Percentiles rank a stretch among this genome's conserved stretches.
phyloP scores from a whole-genome alignment of 1,140 invertebrate species.

The Propsilocerus akamusi region DNA sequence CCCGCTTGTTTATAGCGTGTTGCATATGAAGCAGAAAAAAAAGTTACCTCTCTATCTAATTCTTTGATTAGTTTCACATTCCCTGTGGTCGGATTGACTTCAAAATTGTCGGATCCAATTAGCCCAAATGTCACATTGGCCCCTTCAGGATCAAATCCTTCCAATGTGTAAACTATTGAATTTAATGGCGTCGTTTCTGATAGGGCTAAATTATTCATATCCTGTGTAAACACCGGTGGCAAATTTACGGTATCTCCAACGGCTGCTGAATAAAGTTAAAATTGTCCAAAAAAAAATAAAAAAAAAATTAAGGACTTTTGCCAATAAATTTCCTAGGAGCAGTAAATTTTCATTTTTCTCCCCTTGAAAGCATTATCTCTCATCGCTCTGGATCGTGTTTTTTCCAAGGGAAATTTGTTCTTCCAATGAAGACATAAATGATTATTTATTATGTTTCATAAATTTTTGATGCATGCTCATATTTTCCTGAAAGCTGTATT shows the following conservation, averaged over 20 bases:
- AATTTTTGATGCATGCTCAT: too few species aligned
- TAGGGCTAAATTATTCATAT: conserved; percentile 53
- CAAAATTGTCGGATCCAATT: conserved; percentile 59
- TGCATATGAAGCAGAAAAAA: not conserved
- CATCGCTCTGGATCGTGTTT: too few species aligned
- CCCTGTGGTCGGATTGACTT: conserved; percentile 55
- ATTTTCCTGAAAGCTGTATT: too few species aligned
- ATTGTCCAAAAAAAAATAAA: too few species aligned
- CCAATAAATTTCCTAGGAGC: too few species aligned
- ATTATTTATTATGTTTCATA: too few species aligned
- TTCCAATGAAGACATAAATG: too few species aligned
- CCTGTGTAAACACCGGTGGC: conserved; percentile 45
- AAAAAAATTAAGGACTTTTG: too few species aligned
- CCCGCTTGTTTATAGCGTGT: not conserved
- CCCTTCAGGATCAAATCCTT: conserved; percentile 63
- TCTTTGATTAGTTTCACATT: conserved; percentile 56
- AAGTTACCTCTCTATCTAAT: conserved; percentile 64
- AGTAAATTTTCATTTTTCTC: too few species aligned
- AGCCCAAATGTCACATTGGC: conserved; percentile 47
- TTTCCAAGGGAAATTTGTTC: too few species aligned
- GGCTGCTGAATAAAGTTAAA: not conserved
- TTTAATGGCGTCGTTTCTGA: conserved; percentile 61
- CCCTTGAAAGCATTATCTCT: too few species aligned
- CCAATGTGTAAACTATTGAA: conserved; percentile 49
- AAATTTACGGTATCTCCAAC: conserved; percentile 26